Percentiles rank a stretch among this genome's conserved stretches.
These are phyloP conservation scores for Drosophila picticornis DNA, from an alignment of 2,888 invertebrate species.

Conservation along the genomic window DNA sequence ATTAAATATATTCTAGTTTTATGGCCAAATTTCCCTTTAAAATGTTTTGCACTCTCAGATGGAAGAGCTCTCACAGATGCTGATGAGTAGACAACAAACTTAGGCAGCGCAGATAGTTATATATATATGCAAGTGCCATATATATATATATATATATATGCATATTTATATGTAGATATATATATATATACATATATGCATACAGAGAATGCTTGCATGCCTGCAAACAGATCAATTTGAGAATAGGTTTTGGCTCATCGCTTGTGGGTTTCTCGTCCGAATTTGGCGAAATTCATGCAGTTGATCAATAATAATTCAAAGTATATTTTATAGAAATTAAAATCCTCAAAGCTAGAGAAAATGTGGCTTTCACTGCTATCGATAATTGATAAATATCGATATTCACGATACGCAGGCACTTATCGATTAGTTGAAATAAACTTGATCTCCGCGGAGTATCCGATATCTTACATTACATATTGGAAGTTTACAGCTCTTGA, in stretches of 20 bases:
- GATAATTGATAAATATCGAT: background rate
- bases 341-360: background rate
- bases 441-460: background rate
- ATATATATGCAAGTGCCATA: background rate
- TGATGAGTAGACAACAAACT: background rate
- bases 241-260: background rate
- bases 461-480: background rate
- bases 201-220: background rate
- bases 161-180: background rate
- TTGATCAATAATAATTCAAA: background rate
- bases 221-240: background rate
- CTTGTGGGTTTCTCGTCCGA: background rate
- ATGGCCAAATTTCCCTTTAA: background rate
- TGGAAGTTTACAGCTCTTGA: background rate
- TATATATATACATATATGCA: slow-evolving; percentile 1
- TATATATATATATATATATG: background rate
- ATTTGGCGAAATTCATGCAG: background rate
- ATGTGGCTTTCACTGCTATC: background rate
- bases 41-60: background rate
- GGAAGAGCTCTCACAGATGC: background rate
- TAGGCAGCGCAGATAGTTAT: background rate
- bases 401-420: background rate
- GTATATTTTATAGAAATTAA: background rate
- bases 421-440: background rate
- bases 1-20: background rate